Evolutionary conservation across 2,888 invertebrate species (phyloP), one percentile per base, ranked within the genome.

Genomic region (Limenitis camilla): DNA sequence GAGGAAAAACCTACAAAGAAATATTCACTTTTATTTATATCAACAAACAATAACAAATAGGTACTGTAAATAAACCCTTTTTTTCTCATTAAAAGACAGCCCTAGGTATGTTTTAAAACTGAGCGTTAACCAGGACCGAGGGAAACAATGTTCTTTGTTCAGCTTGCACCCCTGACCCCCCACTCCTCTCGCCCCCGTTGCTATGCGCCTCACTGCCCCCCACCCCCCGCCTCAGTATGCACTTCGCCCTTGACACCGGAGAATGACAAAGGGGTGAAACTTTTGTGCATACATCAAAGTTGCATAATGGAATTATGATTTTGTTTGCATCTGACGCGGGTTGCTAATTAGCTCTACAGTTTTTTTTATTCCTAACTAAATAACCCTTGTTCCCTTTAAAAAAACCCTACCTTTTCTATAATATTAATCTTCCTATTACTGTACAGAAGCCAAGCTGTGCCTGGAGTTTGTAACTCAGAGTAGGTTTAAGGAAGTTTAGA

Each of bases 161-260:
- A 32, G 28, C 32, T 43, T 35, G 47, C 49, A 7, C 42, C 33
- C 41, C 46, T 8, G 33, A 27, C 51, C 29, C 35, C 46, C 44
- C n/a, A n/a, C n/a, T n/a, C n/a, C n/a, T n/a, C n/a, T n/a, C n/a
- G n/a, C 32, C 40, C 35, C 40, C 30, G 55, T 51, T 55, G 55
- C 55, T 38, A 52, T 19, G 43, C 54, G 50, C 46, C 31, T 31
- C 9, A 33, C 19, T 36, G 29, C 41, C 30, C 7, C 8, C 32
- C 32, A 32, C 10, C 27, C 9, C 4, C 36, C 19, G 5, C 27
- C 33, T 4, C 35, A 27, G 31, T 29, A 42, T 50, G 55, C 51
- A 49, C 55, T 49, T 36, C 52, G 55, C 52, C 52, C 55, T 58
- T 53, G 55, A 55, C 58, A 53, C 55, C 51, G 44, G 28, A 41